Evolutionary conservation across 1,140 invertebrate genomes (phyloP).

Genomic region (Ceratoteleas bidentatus): DNA sequence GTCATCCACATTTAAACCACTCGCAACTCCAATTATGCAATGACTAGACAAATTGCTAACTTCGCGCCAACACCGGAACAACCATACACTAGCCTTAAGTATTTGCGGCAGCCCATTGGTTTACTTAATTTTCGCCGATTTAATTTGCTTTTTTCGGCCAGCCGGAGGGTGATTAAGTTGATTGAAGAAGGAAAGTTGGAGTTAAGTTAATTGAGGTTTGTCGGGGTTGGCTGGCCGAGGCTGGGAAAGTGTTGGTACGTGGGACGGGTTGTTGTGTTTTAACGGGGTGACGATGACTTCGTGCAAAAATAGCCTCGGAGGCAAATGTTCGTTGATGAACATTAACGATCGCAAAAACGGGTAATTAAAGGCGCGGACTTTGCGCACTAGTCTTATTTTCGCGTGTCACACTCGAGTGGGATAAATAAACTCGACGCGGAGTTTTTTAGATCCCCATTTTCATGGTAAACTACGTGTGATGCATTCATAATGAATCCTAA

Average conservation of each 20-base stretch:
- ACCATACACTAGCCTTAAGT: no score
- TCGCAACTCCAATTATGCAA: no score
- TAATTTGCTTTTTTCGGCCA: conserved; percentile 28
- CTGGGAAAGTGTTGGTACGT: conserved; percentile 37
- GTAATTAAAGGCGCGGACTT: no score
- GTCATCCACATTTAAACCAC: no score
- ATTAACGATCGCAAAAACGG: conserved; percentile 41
- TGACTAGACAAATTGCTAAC: no score
- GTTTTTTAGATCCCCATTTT: no score
- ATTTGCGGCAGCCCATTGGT: neutral
- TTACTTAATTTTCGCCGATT: conserved; percentile 33
- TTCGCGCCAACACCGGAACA: no score
- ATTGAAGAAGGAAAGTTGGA: conserved; percentile 46
- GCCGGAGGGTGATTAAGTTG: conserved; percentile 41
- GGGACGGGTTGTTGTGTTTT: conserved; percentile 30
- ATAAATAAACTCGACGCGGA: no score
- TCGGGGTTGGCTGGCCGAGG: conserved; percentile 16
- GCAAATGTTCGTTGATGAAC: conserved; percentile 34
- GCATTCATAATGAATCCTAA: no score
- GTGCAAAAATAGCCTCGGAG: conserved; percentile 30
- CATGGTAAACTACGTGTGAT: no score
- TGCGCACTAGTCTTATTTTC: no score
- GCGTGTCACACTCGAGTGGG: no score
- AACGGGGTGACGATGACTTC: conserved; percentile 39
- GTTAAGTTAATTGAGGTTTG: conserved; percentile 53